These are phyloP conservation scores for Merops nubicus DNA, from an alignment of 2,113 vertebrate species.

Conservation along the genomic window DNA sequence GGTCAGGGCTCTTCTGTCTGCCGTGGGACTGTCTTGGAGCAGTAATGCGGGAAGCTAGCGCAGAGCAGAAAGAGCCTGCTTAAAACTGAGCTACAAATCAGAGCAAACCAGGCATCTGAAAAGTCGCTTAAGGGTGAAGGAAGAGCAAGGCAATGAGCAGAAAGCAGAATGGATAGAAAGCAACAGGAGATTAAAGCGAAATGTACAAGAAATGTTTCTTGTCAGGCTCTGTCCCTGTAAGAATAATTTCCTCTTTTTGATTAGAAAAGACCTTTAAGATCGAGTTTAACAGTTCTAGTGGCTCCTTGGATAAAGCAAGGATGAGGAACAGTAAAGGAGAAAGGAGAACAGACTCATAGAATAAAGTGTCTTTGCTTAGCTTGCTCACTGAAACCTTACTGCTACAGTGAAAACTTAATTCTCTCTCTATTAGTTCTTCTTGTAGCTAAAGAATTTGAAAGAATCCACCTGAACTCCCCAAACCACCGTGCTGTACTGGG, in stretches of 20 bases:
- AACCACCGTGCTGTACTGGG: fast-evolving
- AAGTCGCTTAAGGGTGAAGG: neutral
- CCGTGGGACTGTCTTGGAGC: neutral
- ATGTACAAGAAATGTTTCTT: neutral
- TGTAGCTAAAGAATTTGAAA: neutral
- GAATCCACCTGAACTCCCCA: neutral
- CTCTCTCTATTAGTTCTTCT: neutral
- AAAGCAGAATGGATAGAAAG: neutral
- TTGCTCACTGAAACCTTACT: neutral
- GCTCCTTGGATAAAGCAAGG: no score
- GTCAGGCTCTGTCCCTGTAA: neutral
- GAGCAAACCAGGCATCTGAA: neutral
- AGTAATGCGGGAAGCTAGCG: neutral
- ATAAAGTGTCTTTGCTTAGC: neutral
- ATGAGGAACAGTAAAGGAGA: no score
- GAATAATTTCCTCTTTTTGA: no score
- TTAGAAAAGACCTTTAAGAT: no score
- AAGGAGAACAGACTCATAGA: no score
- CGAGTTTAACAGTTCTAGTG: no score
- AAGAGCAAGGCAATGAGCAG: neutral
- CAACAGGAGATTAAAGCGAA: neutral
- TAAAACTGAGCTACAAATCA: neutral
- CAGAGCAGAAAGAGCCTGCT: neutral
- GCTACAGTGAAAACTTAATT: neutral
- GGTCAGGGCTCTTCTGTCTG: neutral